phyloP scores from a whole-genome alignment of 2,113 vertebrate species.

The Pseudorectes ferrugineus region DNA sequence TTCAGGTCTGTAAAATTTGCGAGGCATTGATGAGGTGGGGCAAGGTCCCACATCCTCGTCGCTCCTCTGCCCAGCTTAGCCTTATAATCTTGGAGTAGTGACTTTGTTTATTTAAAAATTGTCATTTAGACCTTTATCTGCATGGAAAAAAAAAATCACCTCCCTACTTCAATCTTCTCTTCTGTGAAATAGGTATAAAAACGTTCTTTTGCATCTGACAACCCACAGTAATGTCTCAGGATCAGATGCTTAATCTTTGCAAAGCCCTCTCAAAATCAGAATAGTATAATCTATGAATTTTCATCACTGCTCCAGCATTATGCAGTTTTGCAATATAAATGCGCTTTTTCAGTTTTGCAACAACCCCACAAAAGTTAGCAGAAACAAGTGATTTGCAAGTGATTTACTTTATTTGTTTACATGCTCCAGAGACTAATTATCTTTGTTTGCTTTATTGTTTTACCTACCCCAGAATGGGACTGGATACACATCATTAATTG shows the following conservation, averaged over 20 bases:
- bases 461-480: background rate
- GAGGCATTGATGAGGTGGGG: background rate
- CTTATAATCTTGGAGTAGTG: background rate
- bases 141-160: background rate
- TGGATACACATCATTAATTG: slow-evolving; percentile 31
- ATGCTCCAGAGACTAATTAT: slow-evolving; percentile 62
- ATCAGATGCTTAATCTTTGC: background rate
- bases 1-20: background rate
- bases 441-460: slow-evolving; percentile 54
- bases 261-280: slow-evolving; percentile 4
- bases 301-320: background rate
- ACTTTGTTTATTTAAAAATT: background rate
- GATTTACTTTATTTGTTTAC: slow-evolving; percentile 52
- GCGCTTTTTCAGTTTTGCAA: background rate
- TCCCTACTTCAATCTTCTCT: background rate
- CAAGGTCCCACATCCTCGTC: background rate
- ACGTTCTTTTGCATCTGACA: background rate
- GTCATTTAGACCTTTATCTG: background rate
- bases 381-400: slow-evolving; percentile 39
- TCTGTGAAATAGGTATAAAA: background rate
- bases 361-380: background rate
- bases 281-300: background rate
- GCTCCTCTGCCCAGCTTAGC: background rate
- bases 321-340: background rate
- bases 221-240: background rate